Evolutionary conservation across 1,140 invertebrate species (phyloP).

Genomic region (Laodelphax striatellus): DNA sequence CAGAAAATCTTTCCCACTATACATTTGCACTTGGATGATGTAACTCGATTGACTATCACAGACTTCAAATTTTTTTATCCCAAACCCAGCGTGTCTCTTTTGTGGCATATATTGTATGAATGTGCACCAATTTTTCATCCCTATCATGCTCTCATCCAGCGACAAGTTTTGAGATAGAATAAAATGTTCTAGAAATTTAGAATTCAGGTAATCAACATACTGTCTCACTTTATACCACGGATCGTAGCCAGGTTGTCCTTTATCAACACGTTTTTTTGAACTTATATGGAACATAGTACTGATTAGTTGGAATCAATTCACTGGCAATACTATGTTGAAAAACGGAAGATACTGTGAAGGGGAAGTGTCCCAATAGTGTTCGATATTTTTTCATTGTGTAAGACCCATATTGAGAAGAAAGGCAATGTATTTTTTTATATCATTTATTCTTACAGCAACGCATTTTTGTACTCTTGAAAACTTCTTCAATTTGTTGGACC

Average conservation of each 20-base stretch:
- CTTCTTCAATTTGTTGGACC: background rate
- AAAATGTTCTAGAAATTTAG: background rate
- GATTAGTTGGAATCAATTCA: background rate
- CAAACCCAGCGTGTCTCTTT: constrained; percentile 6
- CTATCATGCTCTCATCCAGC: constrained; percentile 6
- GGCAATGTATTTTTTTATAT: constrained; percentile 6
- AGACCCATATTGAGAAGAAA: constrained; percentile 8
- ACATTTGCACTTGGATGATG: no score
- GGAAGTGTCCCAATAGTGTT: background rate
- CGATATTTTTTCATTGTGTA: background rate
- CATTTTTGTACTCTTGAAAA: background rate
- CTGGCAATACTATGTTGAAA: background rate
- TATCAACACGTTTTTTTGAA: background rate
- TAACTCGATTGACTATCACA: constrained; percentile 1
- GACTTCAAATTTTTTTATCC: constrained; percentile 12
- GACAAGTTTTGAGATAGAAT: background rate
- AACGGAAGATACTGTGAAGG: background rate
- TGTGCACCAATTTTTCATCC: constrained; percentile 7
- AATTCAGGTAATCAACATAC: background rate
- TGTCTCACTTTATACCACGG: constrained; percentile 7
- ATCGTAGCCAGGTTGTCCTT: constrained; percentile 2
- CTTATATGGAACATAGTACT: background rate
- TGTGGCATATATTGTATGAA: constrained; percentile 13
- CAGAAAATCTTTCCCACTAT: no score
- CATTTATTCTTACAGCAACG: background rate